These are phyloP conservation scores for Tubulanus polymorphus DNA, from an alignment of 2,888 invertebrate species.

Conservation along the genomic window DNA sequence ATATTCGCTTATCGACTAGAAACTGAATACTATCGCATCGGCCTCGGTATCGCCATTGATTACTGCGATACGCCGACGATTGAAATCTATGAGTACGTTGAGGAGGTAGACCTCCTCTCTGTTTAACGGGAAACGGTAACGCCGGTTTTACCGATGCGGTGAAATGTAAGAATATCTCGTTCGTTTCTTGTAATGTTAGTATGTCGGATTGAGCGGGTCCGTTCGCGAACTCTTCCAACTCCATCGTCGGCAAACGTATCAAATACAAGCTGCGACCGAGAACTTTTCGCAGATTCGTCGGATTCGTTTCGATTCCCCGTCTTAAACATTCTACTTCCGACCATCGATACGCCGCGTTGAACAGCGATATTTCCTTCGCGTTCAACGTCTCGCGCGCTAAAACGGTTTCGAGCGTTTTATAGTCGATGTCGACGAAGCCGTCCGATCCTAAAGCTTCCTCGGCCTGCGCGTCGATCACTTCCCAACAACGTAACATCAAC, in stretches of 20 bases:
- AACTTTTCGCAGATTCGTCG: slow-evolving; percentile 63
- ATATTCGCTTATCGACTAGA: slow-evolving; percentile 90
- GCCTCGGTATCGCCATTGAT: slow-evolving; percentile 95
- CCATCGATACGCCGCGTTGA: slow-evolving; percentile 90
- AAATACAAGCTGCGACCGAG: slow-evolving; percentile 70
- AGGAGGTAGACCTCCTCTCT: slow-evolving; percentile 82
- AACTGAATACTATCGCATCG: slow-evolving; percentile 96
- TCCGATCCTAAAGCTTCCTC: slow-evolving; percentile 94
- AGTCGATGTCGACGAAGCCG: slow-evolving; percentile 93
- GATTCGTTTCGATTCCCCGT: slow-evolving; percentile 74
- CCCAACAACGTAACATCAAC: slow-evolving; percentile 72
- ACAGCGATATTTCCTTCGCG: slow-evolving; percentile 77
- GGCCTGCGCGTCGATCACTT: slow-evolving; percentile 92
- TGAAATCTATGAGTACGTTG: slow-evolving; percentile 95
- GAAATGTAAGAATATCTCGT: slow-evolving; percentile 90
- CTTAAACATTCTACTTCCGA: slow-evolving; percentile 85
- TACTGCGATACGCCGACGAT: slow-evolving; percentile 92
- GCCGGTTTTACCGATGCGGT: slow-evolving; percentile 83
- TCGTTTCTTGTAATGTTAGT: slow-evolving; percentile 86
- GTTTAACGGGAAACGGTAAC: slow-evolving; percentile 76
- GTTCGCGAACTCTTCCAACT: slow-evolving; percentile 88
- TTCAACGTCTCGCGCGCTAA: slow-evolving; percentile 89
- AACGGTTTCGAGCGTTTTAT: slow-evolving; percentile 86
- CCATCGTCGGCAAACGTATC: slow-evolving; percentile 91
- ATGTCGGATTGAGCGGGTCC: slow-evolving; percentile 90